Conservation (phyloP, 2,888 invertebrate species). For the Synergus laeviventris region DNA sequence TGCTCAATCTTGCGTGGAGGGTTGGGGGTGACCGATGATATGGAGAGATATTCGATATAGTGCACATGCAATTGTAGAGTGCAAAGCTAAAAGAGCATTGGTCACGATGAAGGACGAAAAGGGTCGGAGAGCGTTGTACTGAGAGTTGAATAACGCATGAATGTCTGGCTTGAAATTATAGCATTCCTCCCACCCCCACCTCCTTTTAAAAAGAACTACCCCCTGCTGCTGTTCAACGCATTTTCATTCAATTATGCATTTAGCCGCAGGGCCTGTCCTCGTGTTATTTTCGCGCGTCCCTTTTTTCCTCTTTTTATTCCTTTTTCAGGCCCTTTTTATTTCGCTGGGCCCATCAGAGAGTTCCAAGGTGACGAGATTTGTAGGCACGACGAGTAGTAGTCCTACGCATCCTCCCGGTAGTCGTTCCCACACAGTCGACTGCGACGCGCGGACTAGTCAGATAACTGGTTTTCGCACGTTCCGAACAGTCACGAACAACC, state of each 20-base stretch:
- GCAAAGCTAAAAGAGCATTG: constrained; percentile 47
- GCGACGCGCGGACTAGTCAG: constrained; percentile 49
- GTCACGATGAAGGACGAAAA: constrained; percentile 52
- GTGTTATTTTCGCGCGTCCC: constrained; percentile 35
- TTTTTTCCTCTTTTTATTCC: background rate
- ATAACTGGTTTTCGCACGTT: constrained; percentile 60
- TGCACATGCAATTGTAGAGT: constrained; percentile 21
- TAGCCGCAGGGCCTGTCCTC: constrained; percentile 33
- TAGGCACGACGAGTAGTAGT: constrained; percentile 43
- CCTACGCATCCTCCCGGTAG: constrained; percentile 52
- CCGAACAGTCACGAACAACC: constrained; percentile 54
- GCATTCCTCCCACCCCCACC: constrained; percentile 56
- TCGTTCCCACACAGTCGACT: constrained; percentile 54
- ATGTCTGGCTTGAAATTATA: constrained; percentile 73
- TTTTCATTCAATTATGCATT: constrained; percentile 71
- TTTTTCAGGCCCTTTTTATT: background rate
- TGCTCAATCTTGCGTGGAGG: constrained; percentile 40
- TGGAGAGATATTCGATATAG: constrained; percentile 33
- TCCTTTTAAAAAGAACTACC: constrained; percentile 57
- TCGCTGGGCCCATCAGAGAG: constrained; percentile 18
- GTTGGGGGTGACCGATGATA: constrained; percentile 16
- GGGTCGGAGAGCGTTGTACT: constrained; percentile 47
- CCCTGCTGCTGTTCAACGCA: constrained; percentile 60
- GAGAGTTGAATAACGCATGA: constrained; percentile 72
- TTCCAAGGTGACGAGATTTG: constrained; percentile 42